These are phyloP conservation scores for Anadara kagoshimensis DNA, from an alignment of 1,140 invertebrate species.

Conservation along the genomic window DNA sequence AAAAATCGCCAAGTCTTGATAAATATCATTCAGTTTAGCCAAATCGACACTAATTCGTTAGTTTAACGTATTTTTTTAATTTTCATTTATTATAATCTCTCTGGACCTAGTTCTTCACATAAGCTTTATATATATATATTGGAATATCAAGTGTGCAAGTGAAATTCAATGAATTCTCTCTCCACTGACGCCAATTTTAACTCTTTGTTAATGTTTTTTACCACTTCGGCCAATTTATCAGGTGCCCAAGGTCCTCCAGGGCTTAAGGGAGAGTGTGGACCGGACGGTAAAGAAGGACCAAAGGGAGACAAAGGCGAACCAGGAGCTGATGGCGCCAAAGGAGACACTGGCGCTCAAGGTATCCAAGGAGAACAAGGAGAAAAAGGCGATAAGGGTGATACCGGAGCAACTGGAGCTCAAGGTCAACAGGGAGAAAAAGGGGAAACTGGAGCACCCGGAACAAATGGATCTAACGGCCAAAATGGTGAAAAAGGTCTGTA, in stretches of 20 bases:
- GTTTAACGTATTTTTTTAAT: too few species aligned
- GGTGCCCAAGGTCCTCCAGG: not conserved
- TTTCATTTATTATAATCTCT: too few species aligned
- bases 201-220: too few species aligned
- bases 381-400: not conserved
- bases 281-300: not conserved
- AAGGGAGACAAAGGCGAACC: constrained; percentile 19
- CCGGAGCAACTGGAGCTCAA: constrained; percentile 18
- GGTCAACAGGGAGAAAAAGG: constrained; percentile 4
- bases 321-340: not conserved
- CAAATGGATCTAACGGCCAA: constrained; percentile 4
- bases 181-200: too few species aligned
- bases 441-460: constrained; percentile 1
- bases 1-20: too few species aligned
- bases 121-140: too few species aligned
- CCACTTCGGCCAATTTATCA: too few species aligned
- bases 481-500: not conserved
- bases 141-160: too few species aligned
- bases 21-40: too few species aligned
- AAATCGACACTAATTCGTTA: too few species aligned
- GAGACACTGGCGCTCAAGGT: not conserved
- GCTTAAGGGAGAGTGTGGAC: not conserved
- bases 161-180: too few species aligned
- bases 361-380: not conserved
- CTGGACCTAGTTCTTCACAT: too few species aligned